Evolutionary conservation across 2,797 vertebrate species (phyloP), one percentile per base, ranked within the genome.

Genomic region (Enteromius thamalakanensis): DNA sequence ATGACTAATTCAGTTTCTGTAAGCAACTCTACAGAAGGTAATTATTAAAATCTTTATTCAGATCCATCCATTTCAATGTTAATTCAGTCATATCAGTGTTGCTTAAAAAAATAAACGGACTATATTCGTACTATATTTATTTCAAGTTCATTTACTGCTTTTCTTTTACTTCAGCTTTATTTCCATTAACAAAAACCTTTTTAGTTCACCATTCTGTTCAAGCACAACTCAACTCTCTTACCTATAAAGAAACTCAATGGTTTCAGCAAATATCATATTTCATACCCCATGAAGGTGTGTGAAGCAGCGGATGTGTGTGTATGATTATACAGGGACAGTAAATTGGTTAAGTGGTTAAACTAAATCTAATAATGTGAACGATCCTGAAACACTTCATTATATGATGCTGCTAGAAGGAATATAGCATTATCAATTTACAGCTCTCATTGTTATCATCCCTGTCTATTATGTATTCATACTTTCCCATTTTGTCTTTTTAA

Each of bases 341-440:
- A 14, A 69, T 8, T 29, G 65, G n/a, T 29, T 7, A 37, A 60
- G 53, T 45, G 51, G 17, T 60, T 29, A 60, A 60, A 17, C 53
- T 49, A 34, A 53, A 42, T 51, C 45, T 51, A 51, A 17, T 26
- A 34, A 17, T 47, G 53, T 34, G 0, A 72, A 49, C 62, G 32
- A 37, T 29, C 55, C 29, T 37, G 12, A 74, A 64, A 68, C 80
- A n/a, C 82, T 76, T 84, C 47, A 75, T 76, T 81, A 72, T 86
- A 83, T 89, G 84, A 88, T 76, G 82, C 32, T 62, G 55, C 65
- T 76, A 76, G 77, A 84, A 58, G 81, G 67, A 76, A 78, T 77
- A 53, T 37, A 26, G 51, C 53, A 67, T 80, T 78, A 86, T 85
- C 60, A 78, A 65, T 84, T 85, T 80, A 72, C 65, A 81, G 84